These are phyloP conservation scores for Rhopalosiphum maidis DNA, from an alignment of 1,140 invertebrate genomes.

Conservation along the genomic window DNA sequence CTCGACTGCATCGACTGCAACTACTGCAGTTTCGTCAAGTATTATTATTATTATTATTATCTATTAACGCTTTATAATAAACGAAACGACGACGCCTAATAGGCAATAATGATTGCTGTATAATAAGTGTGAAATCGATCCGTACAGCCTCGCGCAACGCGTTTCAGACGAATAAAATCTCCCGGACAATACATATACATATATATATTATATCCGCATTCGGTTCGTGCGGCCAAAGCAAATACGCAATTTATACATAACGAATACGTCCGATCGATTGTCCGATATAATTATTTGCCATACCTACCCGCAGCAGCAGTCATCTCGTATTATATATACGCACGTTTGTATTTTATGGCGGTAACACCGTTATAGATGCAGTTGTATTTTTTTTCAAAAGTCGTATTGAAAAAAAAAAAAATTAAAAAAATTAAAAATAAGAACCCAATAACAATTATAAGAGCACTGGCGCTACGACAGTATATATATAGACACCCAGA, in stretches of 20 bases:
- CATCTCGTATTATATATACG: not conserved
- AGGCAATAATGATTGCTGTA: not conserved
- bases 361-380: not conserved
- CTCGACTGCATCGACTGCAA: not conserved
- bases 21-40: not conserved
- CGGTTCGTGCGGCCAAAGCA: not conserved
- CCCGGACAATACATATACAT: not conserved
- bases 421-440: not conserved
- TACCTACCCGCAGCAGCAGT: not conserved
- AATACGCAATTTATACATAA: not conserved
- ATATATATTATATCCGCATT: not conserved
- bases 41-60: not conserved
- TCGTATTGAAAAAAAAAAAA: not conserved
- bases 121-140: constrained; percentile 26
- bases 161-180: not conserved
- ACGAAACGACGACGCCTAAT: not conserved
- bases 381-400: constrained; percentile 6
- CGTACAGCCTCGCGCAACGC: not conserved
- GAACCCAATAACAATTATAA: not conserved
- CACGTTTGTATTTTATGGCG: not conserved
- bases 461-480: not conserved
- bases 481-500: not conserved
- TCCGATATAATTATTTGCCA: not conserved
- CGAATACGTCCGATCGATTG: not conserved
- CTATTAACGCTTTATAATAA: not conserved